Evolutionary conservation across 2,113 vertebrate genomes (phyloP).

Genomic region (Chaenogobius annularis): DNA sequence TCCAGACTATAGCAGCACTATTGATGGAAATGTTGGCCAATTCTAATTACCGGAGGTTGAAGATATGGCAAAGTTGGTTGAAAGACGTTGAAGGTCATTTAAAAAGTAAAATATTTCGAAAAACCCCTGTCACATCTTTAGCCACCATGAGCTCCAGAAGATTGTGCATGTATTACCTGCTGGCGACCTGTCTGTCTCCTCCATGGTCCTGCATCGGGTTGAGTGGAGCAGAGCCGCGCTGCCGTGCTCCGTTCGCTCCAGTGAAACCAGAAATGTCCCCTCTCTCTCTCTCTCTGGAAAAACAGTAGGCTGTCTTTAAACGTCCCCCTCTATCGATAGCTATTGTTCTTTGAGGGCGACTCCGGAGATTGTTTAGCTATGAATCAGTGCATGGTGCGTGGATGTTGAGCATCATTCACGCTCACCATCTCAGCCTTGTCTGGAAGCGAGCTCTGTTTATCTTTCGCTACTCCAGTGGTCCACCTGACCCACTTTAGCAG

Average conservation of each 20-base stretch:
- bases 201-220: conserved; percentile 80
- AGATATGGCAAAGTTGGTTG: conserved; percentile 5
- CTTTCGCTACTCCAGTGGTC: conserved; percentile 56
- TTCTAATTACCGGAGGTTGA: not conserved
- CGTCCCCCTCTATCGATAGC: not conserved
- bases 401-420: conserved; percentile 44
- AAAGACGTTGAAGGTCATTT: not conserved
- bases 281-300: conserved; percentile 12
- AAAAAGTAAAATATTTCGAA: not conserved
- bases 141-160: not conserved
- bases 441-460: conserved; percentile 58
- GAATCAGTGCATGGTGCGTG: conserved; percentile 40
- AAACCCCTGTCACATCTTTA: not conserved
- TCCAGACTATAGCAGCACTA: no score
- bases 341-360: conserved; percentile 7
- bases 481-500: conserved; percentile 68
- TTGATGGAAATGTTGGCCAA: not conserved
- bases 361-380: conserved; percentile 28
- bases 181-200: conserved; percentile 78
- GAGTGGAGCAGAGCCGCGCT: conserved; percentile 48
- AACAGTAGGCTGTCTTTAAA: not conserved
- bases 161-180: conserved; percentile 52
- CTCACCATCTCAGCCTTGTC: conserved; percentile 60
- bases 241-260: conserved; percentile 40
- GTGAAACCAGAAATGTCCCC: not conserved